Base-by-base conservation (phyloP, 1,140 invertebrate species). In the Drosophila baimaii region DNA sequence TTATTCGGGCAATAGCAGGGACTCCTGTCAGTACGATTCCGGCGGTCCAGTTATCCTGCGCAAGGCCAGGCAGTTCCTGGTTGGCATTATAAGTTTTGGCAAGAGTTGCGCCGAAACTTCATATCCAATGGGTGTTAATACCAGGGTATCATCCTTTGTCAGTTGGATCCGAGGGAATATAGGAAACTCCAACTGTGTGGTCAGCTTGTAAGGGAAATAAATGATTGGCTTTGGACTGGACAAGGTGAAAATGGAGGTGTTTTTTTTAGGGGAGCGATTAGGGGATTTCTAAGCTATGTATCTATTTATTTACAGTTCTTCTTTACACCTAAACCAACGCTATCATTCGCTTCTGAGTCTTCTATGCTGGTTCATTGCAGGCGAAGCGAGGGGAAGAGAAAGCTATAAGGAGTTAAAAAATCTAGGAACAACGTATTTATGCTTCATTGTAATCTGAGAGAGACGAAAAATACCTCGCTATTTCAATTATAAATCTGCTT, bases 31-130 rank as follows among this genome's bases (percentile, higher is more conserved):
- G 35, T 89, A 73, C 17, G 91, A 92, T 55, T 92, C 91, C 8
- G 91, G 91, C 19, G 91, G 91, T 46, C 91, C 91, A 27, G 84
- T 89, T 2, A 74, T 90, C 12, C 59, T 46, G 12, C 69, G 73
- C 1, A 43, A 23, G 7, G 39, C 68, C 17, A 65, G 25, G 5
- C 72, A 90, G 21, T 92, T 89, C 19, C 51, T 95, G 0, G 55
- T 94, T 21, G 95, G 95, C 0, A 85, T 95, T 2, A 95, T 95
- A 3, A 95, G 95, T 2, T 95, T 94, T 80, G 95, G 95, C 9
- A 93, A 93, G 55, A 88, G 81, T 12, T 95, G 95, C 80, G 95
- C 93, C 0, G 41, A 25, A 17, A 57, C 90, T 17, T 65, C 90
- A 2, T 86, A 91, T 51, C 51, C 86, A 2, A 94, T 95, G 7